Percentiles rank a stretch among this genome's conserved stretches.
Evolutionary conservation across 1,140 invertebrate species (phyloP).

Genomic region (Cataglyphis hispanica): DNA sequence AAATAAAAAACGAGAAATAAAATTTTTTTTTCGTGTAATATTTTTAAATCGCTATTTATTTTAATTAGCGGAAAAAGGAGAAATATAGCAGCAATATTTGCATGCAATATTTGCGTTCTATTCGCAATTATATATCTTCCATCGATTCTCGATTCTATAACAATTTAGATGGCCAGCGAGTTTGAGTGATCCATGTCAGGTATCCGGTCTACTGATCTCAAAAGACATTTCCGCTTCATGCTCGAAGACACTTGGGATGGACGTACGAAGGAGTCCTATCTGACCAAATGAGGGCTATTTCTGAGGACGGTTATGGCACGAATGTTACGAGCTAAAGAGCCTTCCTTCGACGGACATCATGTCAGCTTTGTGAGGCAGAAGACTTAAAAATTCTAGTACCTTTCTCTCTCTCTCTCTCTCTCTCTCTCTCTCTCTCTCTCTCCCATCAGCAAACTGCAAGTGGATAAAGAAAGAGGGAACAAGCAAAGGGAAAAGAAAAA

Average conservation of each 20-base stretch:
- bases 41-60: not conserved
- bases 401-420: no score
- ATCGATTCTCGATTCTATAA: constrained; percentile 30
- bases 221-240: constrained; percentile 47
- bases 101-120: not conserved
- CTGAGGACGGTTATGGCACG: constrained; percentile 54
- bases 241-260: constrained; percentile 53
- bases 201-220: constrained; percentile 51
- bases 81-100: not conserved
- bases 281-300: constrained; percentile 54
- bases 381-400: constrained; percentile 79
- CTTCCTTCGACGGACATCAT: constrained; percentile 66
- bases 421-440: no score
- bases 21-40: not conserved
- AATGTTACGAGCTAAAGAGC: constrained; percentile 70
- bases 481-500: constrained; percentile 5
- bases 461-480: constrained; percentile 5
- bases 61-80: not conserved
- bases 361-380: constrained; percentile 81
- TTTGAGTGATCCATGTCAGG: constrained; percentile 40
- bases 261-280: constrained; percentile 38
- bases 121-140: not conserved
- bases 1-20: not conserved
- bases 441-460: constrained; percentile 15
- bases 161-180: constrained; percentile 41